Base-by-base conservation (phyloP, 2,113 vertebrate species). In the Pelusios castaneus region DNA sequence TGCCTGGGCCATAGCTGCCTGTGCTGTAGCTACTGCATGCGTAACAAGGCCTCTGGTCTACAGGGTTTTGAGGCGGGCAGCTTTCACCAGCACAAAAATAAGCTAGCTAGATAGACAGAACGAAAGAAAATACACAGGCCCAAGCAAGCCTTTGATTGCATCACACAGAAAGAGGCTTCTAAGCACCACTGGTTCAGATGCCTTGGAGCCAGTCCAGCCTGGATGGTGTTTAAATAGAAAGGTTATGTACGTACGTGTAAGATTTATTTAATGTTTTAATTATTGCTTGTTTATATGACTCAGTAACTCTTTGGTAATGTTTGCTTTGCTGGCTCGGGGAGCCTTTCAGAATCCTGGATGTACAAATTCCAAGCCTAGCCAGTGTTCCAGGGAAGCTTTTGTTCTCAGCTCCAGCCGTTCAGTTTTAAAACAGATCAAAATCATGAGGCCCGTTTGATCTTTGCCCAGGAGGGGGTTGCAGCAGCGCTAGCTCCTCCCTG, bases 231-330 rank as follows among this genome's bases (percentile, higher is more conserved):
- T 87, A 90, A 95, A 92, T 80, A 84, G 92, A 49, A 88, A 95
- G 91, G 94, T 95, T 95, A 76, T 56, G 67, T 85, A 90, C 86
- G 67, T 85, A 90, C 86, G 80, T 55, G 88, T 56, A 79, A 95
- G 88, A 60, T 94, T 95, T 89, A 94, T 92, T 96, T 97, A 93
- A 88, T 93, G 80, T 91, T 77, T 85, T 97, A 97, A 95, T 96
- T 96, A 89, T 73, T 96, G 60, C 63, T 96, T 97, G 88, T 93
- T 97, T 91, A 92, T 89, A 25, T 0, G 49, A 51, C 87, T 96
- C 4, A 0, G 29, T 88, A 93, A 90, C 84, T 83, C 78, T 93
- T 54, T 58, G 73, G 75, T 92, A 3, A 3, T 88, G 86, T 97
- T 97, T 97, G 81, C 67, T 93, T 63, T 93, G 55, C 67, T 82